Conservation (phyloP, 2,888 invertebrate species). For the Netelia melanura region DNA sequence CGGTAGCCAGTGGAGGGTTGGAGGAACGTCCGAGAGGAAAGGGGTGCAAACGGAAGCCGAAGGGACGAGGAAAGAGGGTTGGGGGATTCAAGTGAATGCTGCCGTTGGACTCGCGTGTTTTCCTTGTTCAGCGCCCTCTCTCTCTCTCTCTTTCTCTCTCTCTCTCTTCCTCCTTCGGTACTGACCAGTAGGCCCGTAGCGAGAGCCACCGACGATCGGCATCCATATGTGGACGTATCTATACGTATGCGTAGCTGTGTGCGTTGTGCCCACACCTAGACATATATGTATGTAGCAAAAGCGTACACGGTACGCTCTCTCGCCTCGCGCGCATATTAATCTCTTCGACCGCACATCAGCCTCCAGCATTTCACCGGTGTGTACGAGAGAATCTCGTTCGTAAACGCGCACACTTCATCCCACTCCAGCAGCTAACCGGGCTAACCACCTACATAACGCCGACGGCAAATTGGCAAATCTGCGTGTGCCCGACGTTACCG, state of each 20-base stretch:
- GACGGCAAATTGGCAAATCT: constrained; percentile 82
- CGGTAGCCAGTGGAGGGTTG: constrained; percentile 57
- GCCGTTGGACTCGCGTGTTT: constrained; percentile 22
- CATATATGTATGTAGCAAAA: constrained; percentile 49
- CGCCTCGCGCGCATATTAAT: constrained; percentile 83
- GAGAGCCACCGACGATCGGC: constrained; percentile 15
- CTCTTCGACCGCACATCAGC: constrained; percentile 83
- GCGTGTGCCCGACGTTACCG: constrained; percentile 66
- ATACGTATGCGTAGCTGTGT: neutral
- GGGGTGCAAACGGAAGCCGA: constrained; percentile 57
- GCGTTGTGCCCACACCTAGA: neutral
- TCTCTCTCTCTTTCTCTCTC: constrained; percentile 3
- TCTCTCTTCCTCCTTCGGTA: constrained; percentile 42
- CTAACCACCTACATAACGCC: constrained; percentile 79
- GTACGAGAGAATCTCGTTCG: constrained; percentile 74
- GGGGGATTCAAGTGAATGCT: constrained; percentile 58
- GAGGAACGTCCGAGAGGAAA: constrained; percentile 61
- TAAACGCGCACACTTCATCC: constrained; percentile 78
- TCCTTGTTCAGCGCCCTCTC: constrained; percentile 14
- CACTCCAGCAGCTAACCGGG: constrained; percentile 74
- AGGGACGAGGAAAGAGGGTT: constrained; percentile 51
- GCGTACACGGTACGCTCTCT: constrained; percentile 68
- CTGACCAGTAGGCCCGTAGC: constrained; percentile 5
- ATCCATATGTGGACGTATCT: neutral
- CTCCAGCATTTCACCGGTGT: constrained; percentile 72